Evolutionary conservation across 2,113 vertebrate genomes (phyloP), one percentile per base, ranked within the genome.

Genomic region (Cygnus atratus): DNA sequence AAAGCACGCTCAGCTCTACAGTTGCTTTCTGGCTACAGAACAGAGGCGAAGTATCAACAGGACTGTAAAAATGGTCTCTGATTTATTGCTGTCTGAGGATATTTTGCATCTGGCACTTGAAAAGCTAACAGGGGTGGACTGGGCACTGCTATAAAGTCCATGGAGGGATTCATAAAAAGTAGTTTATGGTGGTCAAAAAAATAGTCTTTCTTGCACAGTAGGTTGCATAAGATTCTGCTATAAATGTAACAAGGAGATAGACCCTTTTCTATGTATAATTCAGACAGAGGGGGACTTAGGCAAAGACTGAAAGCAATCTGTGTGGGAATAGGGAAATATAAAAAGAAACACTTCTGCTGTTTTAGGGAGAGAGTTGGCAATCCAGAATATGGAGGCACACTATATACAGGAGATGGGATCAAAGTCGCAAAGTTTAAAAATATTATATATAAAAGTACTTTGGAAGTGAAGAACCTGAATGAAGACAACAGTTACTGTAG

Each of bases 71-170:
- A 15, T 1, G 0, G 9, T 44, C 58, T 84, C 58, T 87, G 66
- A 70, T 76, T 90, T 63, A 86, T 84, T 82, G 25, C 37, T 91
- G 28, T 55, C 68, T 80, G 50, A 77, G 80, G 10, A 29, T 75
- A 43, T 63, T 95, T 93, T 79, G 58, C 67, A 73, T n/a, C 73
- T 95, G 84, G 68, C 44, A 50, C 83, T 88, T 84, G 70, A 79
- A 79, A 90, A 66, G 11, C 59, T 92, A 52, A 65, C 41, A 80
- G 54, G 58, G 75, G 33, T 41, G 39, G 57, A 66, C 46, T 43
- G 65, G 61, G 48, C 37, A 61, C 35, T 68, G 39, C 57, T 77
- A 4, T 54, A n/a, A 86, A 84, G 72, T 48, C 89, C 13, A 4
- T 50, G 26, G 84, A 78, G 29, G 24, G 33, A 58, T 66, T 72